phyloP scores from a whole-genome alignment of 1,140 invertebrate species.

The Rhizoglyphus robini region DNA sequence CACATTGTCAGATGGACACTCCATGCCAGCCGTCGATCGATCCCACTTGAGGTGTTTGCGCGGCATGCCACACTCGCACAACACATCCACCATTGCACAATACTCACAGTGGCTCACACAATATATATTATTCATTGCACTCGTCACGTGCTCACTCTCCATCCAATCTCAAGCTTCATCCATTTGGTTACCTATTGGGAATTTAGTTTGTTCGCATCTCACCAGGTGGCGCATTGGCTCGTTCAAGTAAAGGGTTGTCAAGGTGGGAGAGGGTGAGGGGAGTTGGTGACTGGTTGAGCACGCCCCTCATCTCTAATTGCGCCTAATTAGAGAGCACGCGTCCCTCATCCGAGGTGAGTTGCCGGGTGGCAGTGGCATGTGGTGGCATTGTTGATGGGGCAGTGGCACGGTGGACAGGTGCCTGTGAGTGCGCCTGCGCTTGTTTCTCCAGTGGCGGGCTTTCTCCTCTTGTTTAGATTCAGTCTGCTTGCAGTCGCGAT shows the following conservation, averaged over 20 bases:
- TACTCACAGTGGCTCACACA: no score
- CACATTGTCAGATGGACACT: no score
- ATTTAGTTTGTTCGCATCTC: no score
- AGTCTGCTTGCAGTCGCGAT: neutral
- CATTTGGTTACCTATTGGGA: no score
- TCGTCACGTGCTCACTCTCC: neutral
- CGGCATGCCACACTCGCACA: no score
- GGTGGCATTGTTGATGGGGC: neutral
- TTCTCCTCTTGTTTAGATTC: neutral
- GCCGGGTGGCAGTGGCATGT: no score
- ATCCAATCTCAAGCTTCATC: no score
- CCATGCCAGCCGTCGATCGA: neutral
- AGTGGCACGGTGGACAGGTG: neutral
- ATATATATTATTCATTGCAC: neutral
- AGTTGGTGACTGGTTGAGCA: neutral
- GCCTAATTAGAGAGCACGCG: slow-evolving; percentile 13
- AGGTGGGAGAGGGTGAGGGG: neutral
- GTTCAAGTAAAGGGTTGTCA: neutral
- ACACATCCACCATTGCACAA: no score
- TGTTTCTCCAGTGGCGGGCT: neutral
- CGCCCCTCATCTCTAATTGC: neutral
- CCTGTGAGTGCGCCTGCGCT: neutral
- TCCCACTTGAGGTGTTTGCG: neutral
- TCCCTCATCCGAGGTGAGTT: neutral
- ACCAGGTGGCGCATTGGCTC: neutral